phyloP scores from a whole-genome alignment of 2,797 vertebrate genomes.

The Halcyon smyrnensis region DNA sequence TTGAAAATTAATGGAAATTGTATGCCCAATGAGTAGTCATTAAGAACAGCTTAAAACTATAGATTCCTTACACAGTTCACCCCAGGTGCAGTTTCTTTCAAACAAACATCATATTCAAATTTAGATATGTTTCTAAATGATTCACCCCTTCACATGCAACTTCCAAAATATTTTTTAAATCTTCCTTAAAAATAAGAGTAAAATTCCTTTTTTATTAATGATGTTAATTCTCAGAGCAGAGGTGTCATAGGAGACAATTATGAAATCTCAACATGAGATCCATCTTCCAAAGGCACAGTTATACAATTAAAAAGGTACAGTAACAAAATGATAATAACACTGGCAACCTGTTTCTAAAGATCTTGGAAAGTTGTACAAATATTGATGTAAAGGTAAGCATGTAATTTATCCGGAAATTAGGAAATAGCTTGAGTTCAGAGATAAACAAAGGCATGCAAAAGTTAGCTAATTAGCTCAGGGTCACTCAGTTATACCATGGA shows the following conservation, averaged over 20 bases:
- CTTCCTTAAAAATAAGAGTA: background rate
- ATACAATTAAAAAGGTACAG: slow-evolving; percentile 26
- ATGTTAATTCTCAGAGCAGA: background rate
- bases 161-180: background rate
- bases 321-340: slow-evolving; percentile 25
- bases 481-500: background rate
- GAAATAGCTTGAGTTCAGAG: background rate
- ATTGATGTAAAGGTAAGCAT: background rate
- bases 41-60: background rate
- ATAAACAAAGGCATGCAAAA: background rate
- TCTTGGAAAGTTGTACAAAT: slow-evolving; percentile 3
- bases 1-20: background rate
- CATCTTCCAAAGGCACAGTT: slow-evolving; percentile 13
- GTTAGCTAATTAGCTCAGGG: background rate
- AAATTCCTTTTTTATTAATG: background rate
- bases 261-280: slow-evolving; percentile 25
- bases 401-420: background rate
- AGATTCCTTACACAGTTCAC: background rate
- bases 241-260: background rate
- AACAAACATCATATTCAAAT: background rate
- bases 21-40: background rate
- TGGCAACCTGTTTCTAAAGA: background rate
- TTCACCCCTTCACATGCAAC: background rate
- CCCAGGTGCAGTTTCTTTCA: background rate
- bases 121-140: background rate